phyloP scores from a whole-genome alignment of 2,113 vertebrate genomes.

The Echinops telfairi region DNA sequence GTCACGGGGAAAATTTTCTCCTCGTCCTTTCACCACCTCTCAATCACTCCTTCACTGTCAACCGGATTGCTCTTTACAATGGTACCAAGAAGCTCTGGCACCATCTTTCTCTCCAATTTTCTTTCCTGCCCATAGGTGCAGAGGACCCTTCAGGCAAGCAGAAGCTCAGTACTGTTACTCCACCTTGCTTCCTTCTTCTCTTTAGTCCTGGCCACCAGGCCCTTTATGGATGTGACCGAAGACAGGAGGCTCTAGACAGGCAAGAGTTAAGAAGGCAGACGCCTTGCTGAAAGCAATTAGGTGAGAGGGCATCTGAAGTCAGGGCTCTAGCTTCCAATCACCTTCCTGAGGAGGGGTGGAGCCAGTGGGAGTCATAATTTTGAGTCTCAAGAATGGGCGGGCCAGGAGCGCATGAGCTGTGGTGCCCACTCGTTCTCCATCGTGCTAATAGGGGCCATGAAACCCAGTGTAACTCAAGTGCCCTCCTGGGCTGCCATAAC shows the following conservation, averaged over 20 bases:
- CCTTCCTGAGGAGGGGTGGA: not conserved
- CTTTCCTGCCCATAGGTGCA: conserved; percentile 21
- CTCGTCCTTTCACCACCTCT: conserved; percentile 78
- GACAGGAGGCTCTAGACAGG: not conserved
- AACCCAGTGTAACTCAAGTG: conserved; percentile 57
- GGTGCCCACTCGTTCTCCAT: no score
- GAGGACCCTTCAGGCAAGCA: not conserved
- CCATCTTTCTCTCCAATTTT: conserved; percentile 23
- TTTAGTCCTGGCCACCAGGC: not conserved
- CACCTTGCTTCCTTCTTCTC: not conserved
- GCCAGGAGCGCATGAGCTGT: not conserved
- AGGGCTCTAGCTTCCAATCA: not conserved
- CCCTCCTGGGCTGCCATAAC: conserved; percentile 56
- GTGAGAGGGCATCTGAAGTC: not conserved
- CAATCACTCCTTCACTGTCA: conserved; percentile 69
- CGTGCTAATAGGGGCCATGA: conserved; percentile 76
- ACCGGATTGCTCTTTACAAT: not conserved
- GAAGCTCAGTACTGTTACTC: not conserved
- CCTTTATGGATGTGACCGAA: not conserved
- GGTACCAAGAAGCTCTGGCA: conserved; percentile 60
- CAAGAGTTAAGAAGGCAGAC: not conserved
- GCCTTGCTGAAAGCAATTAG: not conserved
- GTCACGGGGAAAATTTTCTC: conserved; percentile 77
- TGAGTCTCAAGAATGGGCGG: not conserved
- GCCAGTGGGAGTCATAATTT: not conserved